A percentile compares a stretch with the other conserved stretches of the same genome.
Conservation (phyloP, 92 coral and sea anemone species). For the Meandrina meandrites region DNA sequence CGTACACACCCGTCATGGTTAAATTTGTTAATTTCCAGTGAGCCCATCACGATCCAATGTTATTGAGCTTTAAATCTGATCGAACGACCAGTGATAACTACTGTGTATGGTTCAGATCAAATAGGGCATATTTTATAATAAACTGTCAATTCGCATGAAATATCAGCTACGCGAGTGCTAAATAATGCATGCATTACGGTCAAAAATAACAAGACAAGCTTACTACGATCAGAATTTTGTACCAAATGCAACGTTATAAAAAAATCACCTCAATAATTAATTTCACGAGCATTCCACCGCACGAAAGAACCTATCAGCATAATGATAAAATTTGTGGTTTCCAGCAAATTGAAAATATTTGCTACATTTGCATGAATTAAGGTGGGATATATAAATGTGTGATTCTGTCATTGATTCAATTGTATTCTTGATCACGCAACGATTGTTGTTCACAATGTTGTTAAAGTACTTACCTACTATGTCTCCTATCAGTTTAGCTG, state of each 20-base stretch:
- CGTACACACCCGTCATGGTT: not conserved
- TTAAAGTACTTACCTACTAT: conserved; percentile 68
- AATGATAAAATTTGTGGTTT: not conserved
- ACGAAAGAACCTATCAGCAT: not conserved
- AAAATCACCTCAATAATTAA: not conserved
- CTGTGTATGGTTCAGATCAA: not conserved
- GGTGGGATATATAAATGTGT: not conserved
- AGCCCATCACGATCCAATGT: too few species aligned
- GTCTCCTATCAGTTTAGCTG: conserved; percentile 83
- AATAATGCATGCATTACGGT: not conserved
- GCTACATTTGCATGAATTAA: not conserved
- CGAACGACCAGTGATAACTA: not conserved
- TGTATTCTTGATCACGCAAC: conserved; percentile 16
- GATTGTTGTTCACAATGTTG: not conserved
- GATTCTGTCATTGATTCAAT: not conserved
- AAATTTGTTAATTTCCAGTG: not conserved
- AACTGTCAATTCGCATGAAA: not conserved
- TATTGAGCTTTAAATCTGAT: too few species aligned
- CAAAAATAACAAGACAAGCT: not conserved
- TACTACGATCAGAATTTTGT: not conserved
- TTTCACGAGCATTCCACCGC: not conserved
- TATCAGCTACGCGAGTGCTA: not conserved
- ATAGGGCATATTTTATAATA: not conserved
- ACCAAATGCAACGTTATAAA: not conserved
- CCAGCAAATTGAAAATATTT: not conserved